These are phyloP conservation scores for Phocoena sinus DNA, from an alignment of 2,113 vertebrate genomes.

Conservation along the genomic window DNA sequence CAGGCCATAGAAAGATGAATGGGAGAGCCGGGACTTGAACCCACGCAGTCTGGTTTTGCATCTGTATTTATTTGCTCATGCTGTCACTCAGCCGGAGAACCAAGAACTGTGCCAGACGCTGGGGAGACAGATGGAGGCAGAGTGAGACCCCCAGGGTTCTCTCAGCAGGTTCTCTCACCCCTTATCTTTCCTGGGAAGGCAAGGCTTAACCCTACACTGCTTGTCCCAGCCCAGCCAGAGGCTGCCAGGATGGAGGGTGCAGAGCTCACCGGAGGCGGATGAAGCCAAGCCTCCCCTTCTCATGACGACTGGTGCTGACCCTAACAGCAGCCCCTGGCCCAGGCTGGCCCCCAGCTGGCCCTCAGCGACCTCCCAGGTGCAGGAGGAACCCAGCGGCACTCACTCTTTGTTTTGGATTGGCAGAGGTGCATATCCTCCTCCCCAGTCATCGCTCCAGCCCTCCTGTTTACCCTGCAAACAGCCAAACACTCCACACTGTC, in stretches of 20 bases:
- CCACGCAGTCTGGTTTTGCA: background rate
- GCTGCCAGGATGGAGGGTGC: background rate
- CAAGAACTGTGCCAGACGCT: background rate
- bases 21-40: background rate
- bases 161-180: background rate
- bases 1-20: background rate
- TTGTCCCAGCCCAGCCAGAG: background rate
- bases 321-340: constrained; percentile 52
- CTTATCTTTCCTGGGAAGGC: background rate
- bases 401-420: constrained; percentile 79
- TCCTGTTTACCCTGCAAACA: constrained; percentile 85
- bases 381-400: constrained; percentile 60
- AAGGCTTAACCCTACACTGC: background rate
- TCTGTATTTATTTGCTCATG: background rate
- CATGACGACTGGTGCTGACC: constrained; percentile 70
- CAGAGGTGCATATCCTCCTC: constrained; percentile 55
- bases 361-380: background rate
- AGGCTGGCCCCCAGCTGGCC: constrained; percentile 3
- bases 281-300: background rate
- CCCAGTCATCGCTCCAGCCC: constrained; percentile 65
- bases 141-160: background rate
- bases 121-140: background rate
- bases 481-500: constrained; percentile 77
- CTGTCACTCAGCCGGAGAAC: background rate
- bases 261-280: background rate